phyloP scores from a whole-genome alignment of 2,888 invertebrate species.

The Coenonympha arcania region DNA sequence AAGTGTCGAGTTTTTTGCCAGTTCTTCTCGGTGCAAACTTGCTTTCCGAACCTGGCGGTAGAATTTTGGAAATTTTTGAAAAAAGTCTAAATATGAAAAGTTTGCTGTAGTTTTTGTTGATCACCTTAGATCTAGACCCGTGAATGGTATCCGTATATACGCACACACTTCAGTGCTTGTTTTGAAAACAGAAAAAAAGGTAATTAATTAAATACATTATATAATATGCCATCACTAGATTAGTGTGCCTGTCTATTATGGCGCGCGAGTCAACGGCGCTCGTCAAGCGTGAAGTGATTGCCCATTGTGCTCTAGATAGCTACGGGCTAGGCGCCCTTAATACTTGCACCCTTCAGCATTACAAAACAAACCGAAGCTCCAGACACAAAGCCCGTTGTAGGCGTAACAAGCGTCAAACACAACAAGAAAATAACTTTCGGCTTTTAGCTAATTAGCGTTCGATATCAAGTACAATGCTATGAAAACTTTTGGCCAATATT shows the following conservation, averaged over 20 bases:
- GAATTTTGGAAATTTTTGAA: no score
- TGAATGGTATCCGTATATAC: no score
- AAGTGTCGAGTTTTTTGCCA: no score
- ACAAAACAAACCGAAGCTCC: background rate
- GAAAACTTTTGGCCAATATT: no score
- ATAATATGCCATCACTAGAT: background rate
- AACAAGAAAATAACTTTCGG: background rate
- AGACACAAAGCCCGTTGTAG: background rate
- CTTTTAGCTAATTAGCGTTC: background rate
- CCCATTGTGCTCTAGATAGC: slow-evolving; percentile 31
- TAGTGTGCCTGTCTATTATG: background rate
- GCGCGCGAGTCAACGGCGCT: slow-evolving; percentile 6
- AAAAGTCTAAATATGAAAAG: no score
- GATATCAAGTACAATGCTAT: no score
- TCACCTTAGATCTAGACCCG: no score
- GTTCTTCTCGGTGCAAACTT: no score
- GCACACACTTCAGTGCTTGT: no score
- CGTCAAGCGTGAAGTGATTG: slow-evolving; percentile 34
- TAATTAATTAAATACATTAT: background rate
- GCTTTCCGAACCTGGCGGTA: no score
- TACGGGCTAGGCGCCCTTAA: slow-evolving; percentile 21
- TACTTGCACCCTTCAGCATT: slow-evolving; percentile 4
- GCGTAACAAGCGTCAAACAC: background rate
- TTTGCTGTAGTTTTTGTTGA: no score
- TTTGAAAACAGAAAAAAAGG: background rate